phyloP scores from a whole-genome alignment of 2,797 vertebrate genomes.

The Triplophysa yarkandensis region DNA sequence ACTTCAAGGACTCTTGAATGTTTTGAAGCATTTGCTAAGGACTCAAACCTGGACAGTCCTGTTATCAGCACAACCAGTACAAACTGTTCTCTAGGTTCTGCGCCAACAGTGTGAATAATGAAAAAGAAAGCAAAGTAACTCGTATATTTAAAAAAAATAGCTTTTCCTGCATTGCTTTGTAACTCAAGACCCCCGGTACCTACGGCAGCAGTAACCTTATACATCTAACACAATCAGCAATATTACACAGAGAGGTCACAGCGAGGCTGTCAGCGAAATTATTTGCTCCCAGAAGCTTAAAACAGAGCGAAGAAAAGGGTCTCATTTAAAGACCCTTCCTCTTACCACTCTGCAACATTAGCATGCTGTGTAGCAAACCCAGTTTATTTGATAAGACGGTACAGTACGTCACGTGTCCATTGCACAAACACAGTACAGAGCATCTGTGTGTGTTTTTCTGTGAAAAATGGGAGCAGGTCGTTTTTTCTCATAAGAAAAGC shows the following conservation, averaged over 20 bases:
- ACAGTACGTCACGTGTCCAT: constrained; percentile 1
- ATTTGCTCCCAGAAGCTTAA: constrained; percentile 20
- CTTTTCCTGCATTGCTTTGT: not conserved
- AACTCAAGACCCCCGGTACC: not conserved
- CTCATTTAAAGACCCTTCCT: constrained; percentile 7
- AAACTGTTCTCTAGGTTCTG: constrained; percentile 18
- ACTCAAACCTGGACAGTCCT: not conserved
- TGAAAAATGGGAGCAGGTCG: constrained; percentile 36
- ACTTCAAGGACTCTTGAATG: constrained; percentile 33
- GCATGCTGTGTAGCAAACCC: constrained; percentile 1
- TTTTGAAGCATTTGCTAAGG: constrained; percentile 16
- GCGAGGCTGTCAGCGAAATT: constrained; percentile 23
- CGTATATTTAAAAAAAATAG: not conserved
- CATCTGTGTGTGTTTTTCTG: not conserved
- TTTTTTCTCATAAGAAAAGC: constrained; percentile 37
- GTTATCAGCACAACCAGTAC: constrained; percentile 9
- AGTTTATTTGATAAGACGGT: constrained; percentile 12
- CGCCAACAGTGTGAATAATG: constrained; percentile 1
- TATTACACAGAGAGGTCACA: constrained; percentile 35
- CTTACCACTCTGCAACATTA: constrained; percentile 12
- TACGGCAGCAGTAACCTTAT: constrained; percentile 30
- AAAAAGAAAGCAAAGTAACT: not conserved
- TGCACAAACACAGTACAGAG: constrained; percentile 9
- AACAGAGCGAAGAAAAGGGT: constrained; percentile 13
- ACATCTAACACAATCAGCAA: constrained; percentile 34